A percentile compares a stretch with the other conserved stretches of the same genome.
Conservation (phyloP, 2,113 vertebrate species). For the Bos javanicus region DNA sequence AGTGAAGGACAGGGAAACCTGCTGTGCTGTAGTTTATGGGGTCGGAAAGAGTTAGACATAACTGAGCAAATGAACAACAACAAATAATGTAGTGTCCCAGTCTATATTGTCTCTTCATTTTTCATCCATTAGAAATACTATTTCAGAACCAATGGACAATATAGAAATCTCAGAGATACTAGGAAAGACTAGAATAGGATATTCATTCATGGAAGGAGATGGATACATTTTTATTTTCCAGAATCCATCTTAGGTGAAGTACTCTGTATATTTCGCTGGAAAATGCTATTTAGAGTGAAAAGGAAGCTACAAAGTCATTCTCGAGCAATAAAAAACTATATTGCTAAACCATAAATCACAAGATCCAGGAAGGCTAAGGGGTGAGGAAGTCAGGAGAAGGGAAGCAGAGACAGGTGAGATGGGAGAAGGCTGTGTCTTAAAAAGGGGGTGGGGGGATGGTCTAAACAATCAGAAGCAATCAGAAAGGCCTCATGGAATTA, state of each 20-base stretch:
- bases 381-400: background rate
- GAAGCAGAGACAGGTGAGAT: background rate
- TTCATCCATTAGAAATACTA: background rate
- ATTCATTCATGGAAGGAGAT: background rate
- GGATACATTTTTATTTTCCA: background rate
- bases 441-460: rapidly evolving
- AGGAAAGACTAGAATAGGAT: background rate
- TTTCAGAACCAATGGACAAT: background rate
- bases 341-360: background rate
- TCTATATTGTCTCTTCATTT: background rate
- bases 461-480: background rate
- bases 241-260: background rate
- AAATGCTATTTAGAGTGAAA: background rate
- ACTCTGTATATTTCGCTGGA: background rate
- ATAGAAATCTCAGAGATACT: background rate
- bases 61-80: background rate
- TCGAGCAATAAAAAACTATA: background rate
- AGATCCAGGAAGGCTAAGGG: background rate
- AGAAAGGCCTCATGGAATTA: background rate
- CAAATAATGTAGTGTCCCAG: background rate
- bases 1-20: background rate
- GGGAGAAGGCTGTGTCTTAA: background rate
- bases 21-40: background rate
- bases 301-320: background rate
- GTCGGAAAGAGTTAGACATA: background rate